phyloP scores from a whole-genome alignment of 2,888 invertebrate species.

The Heliconius sara region DNA sequence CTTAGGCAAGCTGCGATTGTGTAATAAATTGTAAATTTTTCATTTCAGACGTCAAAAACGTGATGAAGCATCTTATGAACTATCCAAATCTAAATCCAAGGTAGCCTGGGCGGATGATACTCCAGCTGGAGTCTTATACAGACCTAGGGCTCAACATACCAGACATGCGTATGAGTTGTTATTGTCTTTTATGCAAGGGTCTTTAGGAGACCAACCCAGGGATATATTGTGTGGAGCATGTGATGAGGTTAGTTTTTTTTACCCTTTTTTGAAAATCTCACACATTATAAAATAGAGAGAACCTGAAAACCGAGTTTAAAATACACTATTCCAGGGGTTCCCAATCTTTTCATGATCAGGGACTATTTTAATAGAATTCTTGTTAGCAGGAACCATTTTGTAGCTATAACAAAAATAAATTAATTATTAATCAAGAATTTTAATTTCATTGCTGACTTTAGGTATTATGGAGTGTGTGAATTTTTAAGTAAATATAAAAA shows the following conservation, averaged over 20 bases:
- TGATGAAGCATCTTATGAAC: slow-evolving; percentile 96
- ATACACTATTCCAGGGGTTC: too few species aligned
- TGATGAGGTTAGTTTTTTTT: slow-evolving; percentile 91
- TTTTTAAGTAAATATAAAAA: too few species aligned
- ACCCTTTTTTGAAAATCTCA: not conserved
- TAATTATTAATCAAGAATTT: too few species aligned
- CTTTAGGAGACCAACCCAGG: slow-evolving; percentile 97
- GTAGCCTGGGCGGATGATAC: slow-evolving; percentile 95
- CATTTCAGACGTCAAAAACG: slow-evolving; percentile 89
- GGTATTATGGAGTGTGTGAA: too few species aligned
- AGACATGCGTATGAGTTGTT: slow-evolving; percentile 98
- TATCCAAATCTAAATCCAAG: slow-evolving; percentile 94
- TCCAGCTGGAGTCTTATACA: slow-evolving; percentile 94
- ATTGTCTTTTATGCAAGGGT: slow-evolving; percentile 97
- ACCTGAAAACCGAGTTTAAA: too few species aligned
- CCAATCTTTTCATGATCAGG: too few species aligned
- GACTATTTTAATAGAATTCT: too few species aligned
- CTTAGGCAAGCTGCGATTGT: not conserved
- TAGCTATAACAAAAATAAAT: too few species aligned
- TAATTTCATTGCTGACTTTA: too few species aligned
- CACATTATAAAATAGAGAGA: too few species aligned
- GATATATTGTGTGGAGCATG: slow-evolving; percentile 99
- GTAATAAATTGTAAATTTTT: not conserved
- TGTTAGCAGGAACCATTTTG: too few species aligned
- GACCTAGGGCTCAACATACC: slow-evolving; percentile 99